Percentiles rank a stretch among this genome's conserved stretches.
Conservation (phyloP, 1,140 invertebrate genomes). For the Ostrea denselamellosa region DNA sequence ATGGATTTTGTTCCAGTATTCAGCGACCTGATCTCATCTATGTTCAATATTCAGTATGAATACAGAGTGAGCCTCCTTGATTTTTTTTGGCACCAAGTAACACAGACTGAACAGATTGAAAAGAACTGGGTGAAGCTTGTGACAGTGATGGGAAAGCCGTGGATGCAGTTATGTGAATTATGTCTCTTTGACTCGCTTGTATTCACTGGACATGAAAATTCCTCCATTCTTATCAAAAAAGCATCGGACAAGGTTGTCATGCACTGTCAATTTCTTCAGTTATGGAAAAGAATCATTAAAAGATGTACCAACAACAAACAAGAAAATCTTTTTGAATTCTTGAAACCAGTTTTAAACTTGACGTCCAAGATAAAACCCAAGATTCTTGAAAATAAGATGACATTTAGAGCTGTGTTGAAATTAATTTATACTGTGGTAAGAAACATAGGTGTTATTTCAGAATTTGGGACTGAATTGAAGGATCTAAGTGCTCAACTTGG, state of each 20-base stretch:
- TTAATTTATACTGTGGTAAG: not conserved
- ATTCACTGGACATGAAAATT: not conserved
- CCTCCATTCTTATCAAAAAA: not conserved
- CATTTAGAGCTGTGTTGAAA: slow-evolving; percentile 9
- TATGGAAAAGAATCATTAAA: slow-evolving; percentile 2
- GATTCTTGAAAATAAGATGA: not conserved
- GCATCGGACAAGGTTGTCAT: not conserved
- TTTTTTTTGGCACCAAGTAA: not conserved
- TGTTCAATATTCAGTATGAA: not conserved
- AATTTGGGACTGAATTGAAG: not conserved
- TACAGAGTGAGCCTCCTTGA: slow-evolving; percentile 7
- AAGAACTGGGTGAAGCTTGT: not conserved
- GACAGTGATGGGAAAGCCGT: not conserved
- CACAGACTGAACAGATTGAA: not conserved
- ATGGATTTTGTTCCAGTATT: not conserved
- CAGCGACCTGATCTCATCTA: not conserved
- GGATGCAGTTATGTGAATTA: not conserved
- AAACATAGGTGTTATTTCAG: not conserved
- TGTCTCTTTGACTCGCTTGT: not conserved
- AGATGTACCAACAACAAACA: not conserved
- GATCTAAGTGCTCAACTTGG: not conserved
- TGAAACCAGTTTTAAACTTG: slow-evolving; percentile 1
- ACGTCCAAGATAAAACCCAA: not conserved
- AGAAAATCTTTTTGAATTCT: not conserved
- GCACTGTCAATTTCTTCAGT: not conserved